Evolutionary conservation across 1,140 invertebrate species (phyloP), one percentile per base, ranked within the genome.

Genomic region (Drosophila dunni): DNA sequence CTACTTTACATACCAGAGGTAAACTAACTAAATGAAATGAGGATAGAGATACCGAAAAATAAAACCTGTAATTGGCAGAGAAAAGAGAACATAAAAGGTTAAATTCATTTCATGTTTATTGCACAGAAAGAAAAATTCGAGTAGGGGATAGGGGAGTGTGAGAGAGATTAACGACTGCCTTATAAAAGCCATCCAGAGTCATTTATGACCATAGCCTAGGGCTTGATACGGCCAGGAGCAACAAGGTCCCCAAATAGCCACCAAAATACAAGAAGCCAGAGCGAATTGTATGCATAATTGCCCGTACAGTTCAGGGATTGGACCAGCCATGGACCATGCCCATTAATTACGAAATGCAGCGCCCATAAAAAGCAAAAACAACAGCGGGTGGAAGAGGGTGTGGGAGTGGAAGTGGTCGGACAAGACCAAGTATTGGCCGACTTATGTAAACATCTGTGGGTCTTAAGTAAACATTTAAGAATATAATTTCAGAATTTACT

Each of bases 331-430:
- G 53, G 15, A 29, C 45, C 64, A 58, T 11, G 67, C 58, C 61
- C 70, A 81, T 74, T 86, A 81, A 74, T 73, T 74, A 79, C 82
- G 79, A 75, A 85, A 69, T 81, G 82, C 82, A 85, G 53, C 75
- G 50, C 44, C 58, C 58, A 81, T 74, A 81, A 40, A 40, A 40
- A 40, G 38, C 10, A 10, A 40, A 84, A 74, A 38, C 15, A 29
- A 50, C 40, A 40, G 54, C 48, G 17, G 10, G 33, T 60, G 40
- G 44, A 51, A 42, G 54, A 15, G 10, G 11, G 6, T 0, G 6
- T 6, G 11, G 13, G 24, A 10, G 3, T 9, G 10, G 7, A 10
- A 9, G 20, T 0, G 7, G 13, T 3, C 7, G 3, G 38, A 15
- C 10, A 34, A 20, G 46, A 34, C 13, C 13, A 50, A n/a, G 54